Percentiles rank a stretch among this genome's conserved stretches.
Conservation (phyloP, 2,888 invertebrate species). For the Andrena trimmerana region DNA sequence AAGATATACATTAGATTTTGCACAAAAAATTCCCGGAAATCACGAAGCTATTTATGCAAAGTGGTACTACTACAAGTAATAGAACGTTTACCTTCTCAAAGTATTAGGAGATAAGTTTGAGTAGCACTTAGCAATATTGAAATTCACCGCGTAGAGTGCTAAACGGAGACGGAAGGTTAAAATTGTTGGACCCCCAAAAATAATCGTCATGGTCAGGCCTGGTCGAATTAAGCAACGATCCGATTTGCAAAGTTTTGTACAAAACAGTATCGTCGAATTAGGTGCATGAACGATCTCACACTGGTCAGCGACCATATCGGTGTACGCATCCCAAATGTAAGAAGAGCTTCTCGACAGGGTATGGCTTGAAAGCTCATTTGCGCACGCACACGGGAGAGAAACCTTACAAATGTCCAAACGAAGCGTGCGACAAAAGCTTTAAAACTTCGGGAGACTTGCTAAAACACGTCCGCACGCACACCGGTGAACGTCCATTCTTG, state of each 20-base stretch:
- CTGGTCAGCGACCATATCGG: slow-evolving; percentile 85
- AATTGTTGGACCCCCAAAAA: too few species aligned
- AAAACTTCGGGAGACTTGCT: slow-evolving; percentile 88
- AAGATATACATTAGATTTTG: too few species aligned
- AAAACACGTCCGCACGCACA: slow-evolving; percentile 88
- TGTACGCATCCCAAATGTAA: slow-evolving; percentile 86
- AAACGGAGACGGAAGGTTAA: too few species aligned
- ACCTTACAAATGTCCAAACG: slow-evolving; percentile 87
- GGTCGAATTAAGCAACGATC: not conserved
- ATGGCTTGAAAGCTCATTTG: slow-evolving; percentile 87
- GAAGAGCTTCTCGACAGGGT: slow-evolving; percentile 86
- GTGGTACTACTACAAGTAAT: too few species aligned
- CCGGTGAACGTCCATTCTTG: slow-evolving; percentile 85
- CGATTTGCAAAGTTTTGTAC: not conserved
- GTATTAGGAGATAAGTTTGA: too few species aligned
- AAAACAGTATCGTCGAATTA: slow-evolving; percentile 70
- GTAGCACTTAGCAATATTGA: too few species aligned
- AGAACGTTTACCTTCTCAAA: too few species aligned
- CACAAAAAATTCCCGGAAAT: too few species aligned
- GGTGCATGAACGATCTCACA: slow-evolving; percentile 87
- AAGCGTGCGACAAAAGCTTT: slow-evolving; percentile 87
- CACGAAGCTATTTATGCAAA: too few species aligned
- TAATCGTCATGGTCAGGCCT: not conserved
- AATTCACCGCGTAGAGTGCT: too few species aligned
- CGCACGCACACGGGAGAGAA: slow-evolving; percentile 88